Conservation (phyloP, 1,140 invertebrate genomes). For the Antheraea pernyi region DNA sequence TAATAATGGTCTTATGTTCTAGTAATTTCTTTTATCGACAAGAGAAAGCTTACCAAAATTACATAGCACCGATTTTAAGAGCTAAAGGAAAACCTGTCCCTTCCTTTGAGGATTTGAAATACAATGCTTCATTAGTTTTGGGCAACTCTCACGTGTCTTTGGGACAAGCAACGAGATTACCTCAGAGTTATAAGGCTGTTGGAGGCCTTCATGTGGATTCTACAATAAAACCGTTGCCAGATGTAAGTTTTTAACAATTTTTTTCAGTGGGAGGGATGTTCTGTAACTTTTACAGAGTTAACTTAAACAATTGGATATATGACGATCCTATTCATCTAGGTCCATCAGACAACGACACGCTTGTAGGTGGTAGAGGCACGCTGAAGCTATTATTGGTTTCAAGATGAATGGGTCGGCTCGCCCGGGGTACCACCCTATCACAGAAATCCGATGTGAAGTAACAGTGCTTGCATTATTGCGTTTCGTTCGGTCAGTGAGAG, state of each 20-base stretch:
- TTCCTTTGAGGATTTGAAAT: conserved; percentile 22
- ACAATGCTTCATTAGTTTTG: conserved; percentile 36
- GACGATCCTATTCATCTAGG: no score
- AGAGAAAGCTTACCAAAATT: conserved; percentile 6
- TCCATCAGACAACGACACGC: no score
- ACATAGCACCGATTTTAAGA: conserved; percentile 13
- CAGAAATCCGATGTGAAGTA: no score
- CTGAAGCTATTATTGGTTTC: no score
- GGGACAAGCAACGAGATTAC: conserved; percentile 29
- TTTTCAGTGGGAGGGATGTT: no score
- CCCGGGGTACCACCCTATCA: no score
- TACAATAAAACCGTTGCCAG: conserved; percentile 25
- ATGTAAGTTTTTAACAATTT: conserved; percentile 17
- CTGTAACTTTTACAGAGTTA: no score
- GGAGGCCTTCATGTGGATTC: conserved; percentile 39
- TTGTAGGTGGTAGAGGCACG: no score
- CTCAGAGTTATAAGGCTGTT: conserved; percentile 36
- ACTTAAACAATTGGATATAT: no score
- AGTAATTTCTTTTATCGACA: conserved; percentile 14
- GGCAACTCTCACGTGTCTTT: conserved; percentile 39
- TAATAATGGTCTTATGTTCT: not conserved
- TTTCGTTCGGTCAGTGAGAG: no score
- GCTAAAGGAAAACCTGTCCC: conserved; percentile 21
- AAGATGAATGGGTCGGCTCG: no score
- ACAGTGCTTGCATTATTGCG: no score